Percentiles rank a stretch among this genome's conserved stretches.
These are phyloP conservation scores for Platysternon megacephalum DNA, from an alignment of 2,113 vertebrate species.

Conservation along the genomic window DNA sequence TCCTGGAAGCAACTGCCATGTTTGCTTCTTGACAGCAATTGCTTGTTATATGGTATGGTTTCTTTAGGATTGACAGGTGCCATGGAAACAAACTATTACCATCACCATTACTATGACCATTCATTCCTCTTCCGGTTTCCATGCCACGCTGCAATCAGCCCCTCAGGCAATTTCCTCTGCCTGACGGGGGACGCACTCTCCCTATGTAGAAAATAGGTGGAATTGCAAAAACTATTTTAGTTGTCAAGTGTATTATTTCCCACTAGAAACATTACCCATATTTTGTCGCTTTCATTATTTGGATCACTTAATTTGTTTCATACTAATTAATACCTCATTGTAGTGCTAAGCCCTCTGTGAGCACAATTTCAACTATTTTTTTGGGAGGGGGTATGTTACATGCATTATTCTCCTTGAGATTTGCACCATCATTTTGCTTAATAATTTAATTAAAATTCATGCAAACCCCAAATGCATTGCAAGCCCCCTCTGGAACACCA, in stretches of 20 bases:
- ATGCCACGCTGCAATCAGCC: accelerated
- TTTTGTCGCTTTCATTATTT: neutral
- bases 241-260: neutral
- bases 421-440: slow-evolving; percentile 4
- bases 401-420: neutral
- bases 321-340: neutral
- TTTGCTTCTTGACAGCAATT: neutral
- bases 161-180: neutral
- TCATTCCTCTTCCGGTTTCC: neutral
- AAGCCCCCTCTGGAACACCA: neutral
- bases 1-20: neutral
- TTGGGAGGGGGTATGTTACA: neutral
- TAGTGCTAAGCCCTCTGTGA: accelerated
- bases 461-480: neutral
- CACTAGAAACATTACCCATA: neutral
- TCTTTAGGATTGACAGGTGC: neutral
- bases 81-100: neutral
- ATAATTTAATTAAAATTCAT: slow-evolving; percentile 4
- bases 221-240: neutral
- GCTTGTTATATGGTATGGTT: neutral
- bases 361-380: neutral
- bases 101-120: too few species aligned
- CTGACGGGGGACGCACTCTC: accelerated
- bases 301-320: neutral
- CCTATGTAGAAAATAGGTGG: accelerated